phyloP scores from a whole-genome alignment of 1,140 invertebrate species.

The Ips typographus region DNA sequence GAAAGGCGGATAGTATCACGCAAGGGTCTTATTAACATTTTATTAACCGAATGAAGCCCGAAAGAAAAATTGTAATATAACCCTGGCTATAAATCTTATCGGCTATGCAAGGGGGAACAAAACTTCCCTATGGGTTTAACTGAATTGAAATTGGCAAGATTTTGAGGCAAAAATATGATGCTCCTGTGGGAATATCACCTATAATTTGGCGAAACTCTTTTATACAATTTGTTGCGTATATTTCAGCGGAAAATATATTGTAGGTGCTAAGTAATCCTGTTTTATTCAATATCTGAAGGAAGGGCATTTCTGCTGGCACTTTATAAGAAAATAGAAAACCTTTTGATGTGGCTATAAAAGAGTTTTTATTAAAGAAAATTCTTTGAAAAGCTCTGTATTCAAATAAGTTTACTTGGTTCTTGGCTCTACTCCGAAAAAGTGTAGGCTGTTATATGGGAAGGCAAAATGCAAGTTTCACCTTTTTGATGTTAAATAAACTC shows the following conservation, averaged over 20 bases:
- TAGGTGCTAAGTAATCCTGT: not conserved
- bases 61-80: slow-evolving; percentile 12
- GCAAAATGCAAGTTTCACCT: too few relatives aligned
- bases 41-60: slow-evolving; percentile 1
- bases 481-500: too few relatives aligned
- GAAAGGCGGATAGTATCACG: not conserved
- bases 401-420: too few relatives aligned
- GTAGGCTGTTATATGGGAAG: too few relatives aligned
- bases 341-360: not conserved
- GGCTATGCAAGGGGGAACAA: slow-evolving; percentile 1
- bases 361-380: not conserved
- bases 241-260: not conserved
- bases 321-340: not conserved
- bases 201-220: slow-evolving; percentile 5
- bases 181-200: slow-evolving; percentile 3
- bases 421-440: too few relatives aligned
- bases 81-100: slow-evolving; percentile 13
- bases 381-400: not conserved
- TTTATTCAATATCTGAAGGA: not conserved
- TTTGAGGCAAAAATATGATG: slow-evolving; percentile 8
- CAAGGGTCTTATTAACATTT: slow-evolving; percentile 7
- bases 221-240: slow-evolving; percentile 1
- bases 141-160: slow-evolving; percentile 2
- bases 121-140: not conserved
- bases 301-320: not conserved